Conservation (phyloP, 2,113 vertebrate species). For the Zosterops hypoxanthus region DNA sequence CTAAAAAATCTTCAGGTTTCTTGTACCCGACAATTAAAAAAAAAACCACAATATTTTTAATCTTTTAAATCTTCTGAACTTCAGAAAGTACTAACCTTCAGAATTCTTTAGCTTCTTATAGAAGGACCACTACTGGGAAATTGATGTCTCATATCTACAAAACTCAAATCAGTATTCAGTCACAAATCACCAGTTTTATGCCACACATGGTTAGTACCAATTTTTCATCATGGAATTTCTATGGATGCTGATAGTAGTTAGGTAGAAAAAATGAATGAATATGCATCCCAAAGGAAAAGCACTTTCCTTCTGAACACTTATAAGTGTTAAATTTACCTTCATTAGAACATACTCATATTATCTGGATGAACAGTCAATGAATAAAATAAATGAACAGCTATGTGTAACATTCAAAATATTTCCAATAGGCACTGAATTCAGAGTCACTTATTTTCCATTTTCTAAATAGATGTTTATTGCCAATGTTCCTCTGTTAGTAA, state of each 20-base stretch:
- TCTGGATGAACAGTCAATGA: background rate
- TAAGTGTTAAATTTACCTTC: constrained; percentile 21
- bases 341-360: background rate
- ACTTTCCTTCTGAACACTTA: constrained; percentile 58
- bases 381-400: constrained; percentile 22
- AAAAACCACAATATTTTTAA: background rate
- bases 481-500: background rate
- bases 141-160: constrained; percentile 14
- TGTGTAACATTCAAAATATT: constrained; percentile 13
- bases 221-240: constrained; percentile 19
- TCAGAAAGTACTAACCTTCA: background rate
- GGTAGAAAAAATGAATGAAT: constrained; percentile 15
- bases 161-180: background rate
- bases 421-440: background rate
- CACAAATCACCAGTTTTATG: constrained; percentile 9
- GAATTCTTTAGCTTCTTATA: background rate
- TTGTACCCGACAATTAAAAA: background rate
- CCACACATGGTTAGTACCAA: background rate
- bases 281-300: constrained; percentile 9
- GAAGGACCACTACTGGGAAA: background rate
- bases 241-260: background rate
- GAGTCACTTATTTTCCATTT: constrained; percentile 10
- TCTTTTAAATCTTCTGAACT: background rate
- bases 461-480: background rate
- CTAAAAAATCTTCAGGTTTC: background rate